Evolutionary conservation across 1,140 invertebrate species (phyloP).

Genomic region (Pogonomyrmex californicus): DNA sequence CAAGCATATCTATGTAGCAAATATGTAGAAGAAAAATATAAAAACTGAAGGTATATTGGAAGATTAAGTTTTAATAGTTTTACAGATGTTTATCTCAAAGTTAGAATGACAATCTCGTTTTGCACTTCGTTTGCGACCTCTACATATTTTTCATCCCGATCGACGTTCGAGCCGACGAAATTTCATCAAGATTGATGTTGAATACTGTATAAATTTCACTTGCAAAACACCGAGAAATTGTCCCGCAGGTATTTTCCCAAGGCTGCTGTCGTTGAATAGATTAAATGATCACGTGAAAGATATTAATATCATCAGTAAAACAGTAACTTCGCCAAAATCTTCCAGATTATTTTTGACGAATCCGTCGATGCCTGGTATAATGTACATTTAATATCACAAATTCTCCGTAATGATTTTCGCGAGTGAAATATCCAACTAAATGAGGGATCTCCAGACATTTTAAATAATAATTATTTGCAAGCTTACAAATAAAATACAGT

Average conservation of each 20-base stretch:
- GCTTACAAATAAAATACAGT: not conserved
- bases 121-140: not conserved
- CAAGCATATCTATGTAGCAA: not conserved
- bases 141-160: slow-evolving; percentile 36
- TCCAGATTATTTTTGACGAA: slow-evolving; percentile 22
- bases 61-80: not conserved
- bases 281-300: slow-evolving; percentile 46
- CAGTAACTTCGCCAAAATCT: slow-evolving; percentile 50
- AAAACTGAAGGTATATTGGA: not conserved
- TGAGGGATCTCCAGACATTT: not conserved
- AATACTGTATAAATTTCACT: slow-evolving; percentile 48
- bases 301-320: slow-evolving; percentile 55
- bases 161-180: slow-evolving; percentile 27
- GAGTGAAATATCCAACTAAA: not conserved
- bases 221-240: slow-evolving; percentile 46
- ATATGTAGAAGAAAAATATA: not conserved
- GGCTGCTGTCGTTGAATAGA: slow-evolving; percentile 5
- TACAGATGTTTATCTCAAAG: not conserved
- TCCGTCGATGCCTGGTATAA: not conserved
- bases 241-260: slow-evolving; percentile 33
- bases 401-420: not conserved
- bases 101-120: slow-evolving; percentile 1
- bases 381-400: not conserved
- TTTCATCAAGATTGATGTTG: slow-evolving; percentile 52
- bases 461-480: not conserved